Percentiles rank a stretch among this genome's conserved stretches.
phyloP scores from a whole-genome alignment of 2,888 invertebrate genomes.

The Amiota communis region DNA sequence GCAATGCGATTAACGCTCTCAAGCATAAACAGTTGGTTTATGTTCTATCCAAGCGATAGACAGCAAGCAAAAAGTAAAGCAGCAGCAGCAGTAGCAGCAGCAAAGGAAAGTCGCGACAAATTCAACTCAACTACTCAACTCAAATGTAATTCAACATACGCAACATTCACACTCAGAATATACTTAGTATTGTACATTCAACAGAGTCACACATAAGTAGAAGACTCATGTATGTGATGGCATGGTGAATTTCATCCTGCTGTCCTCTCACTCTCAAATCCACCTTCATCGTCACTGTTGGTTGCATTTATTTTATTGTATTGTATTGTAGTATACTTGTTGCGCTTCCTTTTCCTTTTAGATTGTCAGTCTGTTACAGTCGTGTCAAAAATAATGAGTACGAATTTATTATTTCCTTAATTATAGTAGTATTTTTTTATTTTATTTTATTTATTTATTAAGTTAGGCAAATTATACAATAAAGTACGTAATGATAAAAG shows the following conservation, averaged over 20 bases:
- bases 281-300: background rate
- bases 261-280: background rate
- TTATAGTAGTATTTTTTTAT: too few relatives aligned
- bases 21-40: slow-evolving; percentile 38
- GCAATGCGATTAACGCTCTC: slow-evolving; percentile 57
- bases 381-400: background rate
- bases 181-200: too few relatives aligned
- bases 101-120: background rate
- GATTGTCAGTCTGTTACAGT: background rate
- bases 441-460: too few relatives aligned
- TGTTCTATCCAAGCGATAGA: slow-evolving; percentile 19
- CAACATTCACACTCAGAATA: background rate
- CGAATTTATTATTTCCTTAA: too few relatives aligned
- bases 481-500: too few relatives aligned
- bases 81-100: background rate
- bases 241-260: slow-evolving; percentile 35
- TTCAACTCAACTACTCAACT: slow-evolving; percentile 43
- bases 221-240: slow-evolving; percentile 12
- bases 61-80: background rate
- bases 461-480: too few relatives aligned
- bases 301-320: background rate
- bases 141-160: background rate
- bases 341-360: slow-evolving; percentile 20
- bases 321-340: slow-evolving; percentile 17
- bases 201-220: slow-evolving; percentile 3